Base-by-base conservation (phyloP, 1,140 invertebrate genomes). In the Triops cancriformis region DNA sequence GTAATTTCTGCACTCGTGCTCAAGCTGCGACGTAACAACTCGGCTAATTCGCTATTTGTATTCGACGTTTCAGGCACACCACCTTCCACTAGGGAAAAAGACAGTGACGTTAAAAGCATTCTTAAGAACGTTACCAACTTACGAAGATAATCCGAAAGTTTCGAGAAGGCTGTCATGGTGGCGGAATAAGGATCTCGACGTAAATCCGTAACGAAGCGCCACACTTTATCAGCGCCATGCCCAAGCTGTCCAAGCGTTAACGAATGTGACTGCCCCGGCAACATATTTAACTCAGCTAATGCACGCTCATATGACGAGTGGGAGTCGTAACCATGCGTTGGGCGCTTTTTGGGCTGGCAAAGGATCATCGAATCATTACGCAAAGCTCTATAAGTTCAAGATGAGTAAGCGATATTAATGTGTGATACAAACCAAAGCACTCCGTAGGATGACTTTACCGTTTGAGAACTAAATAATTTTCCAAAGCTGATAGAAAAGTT, bases 281-380 rank as follows among this genome's bases (percentile, higher is more conserved):
- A 92, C 43, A 96, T 86, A 81, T 94, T 89, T 42, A 96, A 85
- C 81, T 95, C 93, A 41, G 92, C 91, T 82, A 96, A 95, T 0
- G 94, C 95, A 82, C 72, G 28, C 51, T 81, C 12, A 18, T 79
- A 76, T 74, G 37, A 73, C 14, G 73, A 28, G 18, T 74, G 41
- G 26, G 7, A 28, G 18, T 26, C 72, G 78, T 79, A 43, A 80
- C 76, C 76, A 12, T 28, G 74, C 14, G 42, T 41, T 72, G 76
- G 72, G 23, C 37, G 31, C 7, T n/a, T 45, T 41, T 11, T 72
- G 14, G 64, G 18, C 64, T 74, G 37, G 75, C 64, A 80, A 27
- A 75, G n/a, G 9, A 73, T 76, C 42, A 81, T 72, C 26, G 78
- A 73, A 76, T 81, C 73, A 64, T 51, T 74, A 73, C 76, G 72